Evolutionary conservation across 2,113 vertebrate genomes (phyloP), one percentile per base, ranked within the genome.

Genomic region (Tapirus terrestris): DNA sequence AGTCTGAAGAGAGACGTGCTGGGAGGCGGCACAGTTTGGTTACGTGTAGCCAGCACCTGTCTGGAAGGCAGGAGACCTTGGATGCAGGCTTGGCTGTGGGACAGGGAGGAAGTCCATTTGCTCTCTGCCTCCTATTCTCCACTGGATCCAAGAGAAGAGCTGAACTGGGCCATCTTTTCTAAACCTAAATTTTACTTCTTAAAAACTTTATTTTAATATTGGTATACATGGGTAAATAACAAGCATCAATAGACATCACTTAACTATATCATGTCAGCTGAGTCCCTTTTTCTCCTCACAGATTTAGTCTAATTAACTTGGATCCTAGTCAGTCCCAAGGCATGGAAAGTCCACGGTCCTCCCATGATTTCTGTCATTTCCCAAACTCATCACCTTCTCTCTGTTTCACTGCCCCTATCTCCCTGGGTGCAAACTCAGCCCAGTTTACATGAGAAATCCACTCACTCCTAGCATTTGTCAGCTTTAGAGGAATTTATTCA

Each of bases 131-230:
- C 33, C 43, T 2, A 8, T 39, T 89, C 14, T 79, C n/a, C 14
- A 48, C 25, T 73, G 2, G 3, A 9, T 95, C 13, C 12, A 51
- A 94, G 43, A 80, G 13, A 84, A 56, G 36, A 70, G 56, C 36
- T 58, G 33, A 82, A 65, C 56, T 43, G 29, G 77, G 27, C 31
- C 60, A 68, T 80, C 63, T 84, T 95, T 96, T 92, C n/a, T 67
- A 90, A 96, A 89, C 23, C 9, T 77, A 76, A 93, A 76, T 48
- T 96, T 90, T 89, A 20, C 63, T 92, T 76, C 58, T 76, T 76
- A 81, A 88, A 85, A 89, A 25, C 51, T 36, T 56, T n/a, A 75
- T 75, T 67, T 76, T 72, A 58, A 51, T 27, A 48, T 67, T 87
- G 72, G 11, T 33, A 80, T 27, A 20, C 43, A 27, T 73, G 3